These are phyloP conservation scores for Dicyrtoma fusca DNA, from an alignment of 2,888 invertebrate species.

Conservation along the genomic window DNA sequence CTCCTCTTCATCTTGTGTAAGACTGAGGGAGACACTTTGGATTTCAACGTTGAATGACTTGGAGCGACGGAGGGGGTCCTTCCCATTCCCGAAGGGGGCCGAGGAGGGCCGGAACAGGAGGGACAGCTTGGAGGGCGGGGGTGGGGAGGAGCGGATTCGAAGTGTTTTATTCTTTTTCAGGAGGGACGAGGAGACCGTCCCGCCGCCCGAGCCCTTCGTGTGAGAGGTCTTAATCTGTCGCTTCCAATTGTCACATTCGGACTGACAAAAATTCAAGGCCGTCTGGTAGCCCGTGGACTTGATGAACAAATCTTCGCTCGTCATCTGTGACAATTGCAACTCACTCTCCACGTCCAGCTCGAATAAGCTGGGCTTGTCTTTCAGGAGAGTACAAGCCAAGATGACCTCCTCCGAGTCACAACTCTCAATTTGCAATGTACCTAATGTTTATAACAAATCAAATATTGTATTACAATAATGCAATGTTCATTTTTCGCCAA, in stretches of 20 bases:
- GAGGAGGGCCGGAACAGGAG: constrained; percentile 51
- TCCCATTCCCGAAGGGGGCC: constrained; percentile 46
- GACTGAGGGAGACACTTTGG: constrained; percentile 54
- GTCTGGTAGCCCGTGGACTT: constrained; percentile 69
- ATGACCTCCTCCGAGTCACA: constrained; percentile 69
- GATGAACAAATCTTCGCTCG: constrained; percentile 67
- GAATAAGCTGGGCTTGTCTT: constrained; percentile 61
- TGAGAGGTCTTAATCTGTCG: constrained; percentile 58
- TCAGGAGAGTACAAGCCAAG: constrained; percentile 68
- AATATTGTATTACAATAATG: background rate
- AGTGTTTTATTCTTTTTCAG: constrained; percentile 25
- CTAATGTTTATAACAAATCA: constrained; percentile 56
- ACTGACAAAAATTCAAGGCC: constrained; percentile 69
- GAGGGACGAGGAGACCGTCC: constrained; percentile 41
- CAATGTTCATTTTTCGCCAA: background rate
- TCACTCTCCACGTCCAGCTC: constrained; percentile 64
- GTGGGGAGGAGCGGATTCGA: constrained; percentile 45
- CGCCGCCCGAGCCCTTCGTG: constrained; percentile 59
- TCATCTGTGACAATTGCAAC: constrained; percentile 66
- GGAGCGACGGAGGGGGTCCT: constrained; percentile 51
- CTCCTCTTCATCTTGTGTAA: constrained; percentile 50
- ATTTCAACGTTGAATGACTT: constrained; percentile 55
- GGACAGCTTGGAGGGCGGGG: constrained; percentile 53
- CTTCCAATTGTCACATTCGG: constrained; percentile 60
- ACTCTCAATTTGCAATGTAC: constrained; percentile 66